Evolutionary conservation across 35 echinoderm and acorn worm species (phyloP), one percentile per base, ranked within the genome.

Genomic region (Ptychodera flava): DNA sequence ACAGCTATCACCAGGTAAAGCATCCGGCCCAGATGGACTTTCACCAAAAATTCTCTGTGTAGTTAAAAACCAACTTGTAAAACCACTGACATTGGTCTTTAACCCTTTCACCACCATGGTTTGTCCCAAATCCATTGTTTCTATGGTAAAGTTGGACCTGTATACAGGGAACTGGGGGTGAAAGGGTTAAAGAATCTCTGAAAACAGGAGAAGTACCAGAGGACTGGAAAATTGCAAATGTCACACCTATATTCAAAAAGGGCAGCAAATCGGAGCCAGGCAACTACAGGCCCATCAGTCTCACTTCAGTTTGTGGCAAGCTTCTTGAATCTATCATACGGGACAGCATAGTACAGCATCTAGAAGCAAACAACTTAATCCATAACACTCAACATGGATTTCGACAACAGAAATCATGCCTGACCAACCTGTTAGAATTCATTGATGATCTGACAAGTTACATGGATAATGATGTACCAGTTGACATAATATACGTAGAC

Each of bases 271-370:
- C 34, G 29, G 38, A 86, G 78, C 83, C 89, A 91, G 84, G 82
- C 80, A 91, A 91, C 78, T 91, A 81, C 77, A 83, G 89, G 78
- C 89, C 89, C 80, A 30, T 91, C 76, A 91, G 89, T 34, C 84
- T 91, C 1, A 91, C 89, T 27, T 78, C 83, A 75, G 29, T 85
- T 33, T 76, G 77, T 34, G 85, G 85, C 30, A 91, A 91, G 35
- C 35, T 91, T 34, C 36, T 91, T 33, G 84, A 91, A 38, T 45
- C 82, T 30, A 86, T 86, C 35, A 36, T 80, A 80, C 35, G 35
- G 28, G 36, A 85, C 35, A 38, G 52, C 75, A 80, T 85, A 16
- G 33, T 85, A 0, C 36, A 91, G 0, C 84, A 93, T 87, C 75
- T 93, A 27, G 88, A 91, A 27, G 83, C 81, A 30, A 22, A 93